Evolutionary conservation across 2,113 vertebrate genomes (phyloP).

Genomic region (Bufo bufo): DNA sequence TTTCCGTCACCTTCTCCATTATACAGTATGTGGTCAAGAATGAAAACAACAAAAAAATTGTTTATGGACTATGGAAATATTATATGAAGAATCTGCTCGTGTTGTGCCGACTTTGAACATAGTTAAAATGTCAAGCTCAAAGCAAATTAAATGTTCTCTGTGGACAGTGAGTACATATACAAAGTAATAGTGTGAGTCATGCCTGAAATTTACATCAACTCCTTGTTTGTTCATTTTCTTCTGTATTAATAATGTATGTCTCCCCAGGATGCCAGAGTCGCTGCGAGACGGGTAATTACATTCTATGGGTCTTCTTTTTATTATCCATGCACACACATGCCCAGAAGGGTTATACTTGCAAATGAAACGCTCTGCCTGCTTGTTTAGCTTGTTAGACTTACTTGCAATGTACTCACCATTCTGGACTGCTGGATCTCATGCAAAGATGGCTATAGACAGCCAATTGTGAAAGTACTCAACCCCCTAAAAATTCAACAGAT

Average conservation of each 20-base stretch:
- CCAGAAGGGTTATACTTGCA: neutral
- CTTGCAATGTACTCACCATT: neutral
- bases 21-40: neutral
- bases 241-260: constrained; percentile 18
- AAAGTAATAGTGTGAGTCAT: neutral
- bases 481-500: neutral
- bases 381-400: neutral
- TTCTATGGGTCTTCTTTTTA: neutral
- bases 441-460: too few species aligned
- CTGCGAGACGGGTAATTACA: neutral
- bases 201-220: neutral
- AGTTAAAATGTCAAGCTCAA: constrained; percentile 29
- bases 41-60: neutral
- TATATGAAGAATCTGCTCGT: neutral
- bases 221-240: constrained; percentile 37
- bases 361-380: neutral
- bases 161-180: neutral
- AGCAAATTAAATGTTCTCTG: constrained; percentile 19
- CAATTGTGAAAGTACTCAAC: neutral
- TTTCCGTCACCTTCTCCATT: neutral
- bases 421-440: neutral
- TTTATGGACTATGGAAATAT: neutral
- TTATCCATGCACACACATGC: neutral
- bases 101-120: constrained; percentile 1
- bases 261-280: neutral